Conservation (phyloP, 1,140 invertebrate species). For the Centruroides sculpturatus region DNA sequence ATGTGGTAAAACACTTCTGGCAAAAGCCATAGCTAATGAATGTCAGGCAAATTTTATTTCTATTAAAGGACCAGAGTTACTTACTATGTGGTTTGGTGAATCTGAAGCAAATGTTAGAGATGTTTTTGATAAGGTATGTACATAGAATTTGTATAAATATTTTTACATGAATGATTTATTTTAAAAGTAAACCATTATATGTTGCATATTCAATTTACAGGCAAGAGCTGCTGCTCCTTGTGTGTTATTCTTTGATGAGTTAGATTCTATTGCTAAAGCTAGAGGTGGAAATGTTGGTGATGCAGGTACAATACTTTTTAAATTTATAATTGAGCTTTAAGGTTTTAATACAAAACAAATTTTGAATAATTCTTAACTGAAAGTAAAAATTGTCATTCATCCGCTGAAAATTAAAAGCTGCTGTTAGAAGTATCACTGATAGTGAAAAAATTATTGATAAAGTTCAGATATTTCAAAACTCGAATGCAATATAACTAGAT, state of each 20-base stretch:
- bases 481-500: no score
- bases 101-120: conserved; percentile 99
- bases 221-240: conserved; percentile 97
- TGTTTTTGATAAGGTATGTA: conserved; percentile 89
- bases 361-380: no score
- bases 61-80: conserved; percentile 94
- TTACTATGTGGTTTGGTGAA: conserved; percentile 99
- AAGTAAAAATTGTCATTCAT: no score
- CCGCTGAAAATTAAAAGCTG: no score
- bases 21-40: conserved; percentile 99
- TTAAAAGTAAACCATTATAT: no score
- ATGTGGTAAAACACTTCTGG: conserved; percentile 87
- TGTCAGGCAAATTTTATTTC: conserved; percentile 99
- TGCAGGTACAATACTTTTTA: conserved; percentile 40
- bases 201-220: conserved; percentile 30
- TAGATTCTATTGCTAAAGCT: conserved; percentile 98
- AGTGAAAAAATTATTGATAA: no score
- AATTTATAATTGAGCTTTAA: not conserved
- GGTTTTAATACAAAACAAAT: no score
- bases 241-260: conserved; percentile 98
- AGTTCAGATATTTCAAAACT: no score
- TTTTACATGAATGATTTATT: no score
- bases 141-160: not conserved
- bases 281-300: conserved; percentile 93
- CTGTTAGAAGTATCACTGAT: no score